These are phyloP conservation scores for Cyprinella venusta DNA, from an alignment of 2,797 vertebrate genomes.

Conservation along the genomic window DNA sequence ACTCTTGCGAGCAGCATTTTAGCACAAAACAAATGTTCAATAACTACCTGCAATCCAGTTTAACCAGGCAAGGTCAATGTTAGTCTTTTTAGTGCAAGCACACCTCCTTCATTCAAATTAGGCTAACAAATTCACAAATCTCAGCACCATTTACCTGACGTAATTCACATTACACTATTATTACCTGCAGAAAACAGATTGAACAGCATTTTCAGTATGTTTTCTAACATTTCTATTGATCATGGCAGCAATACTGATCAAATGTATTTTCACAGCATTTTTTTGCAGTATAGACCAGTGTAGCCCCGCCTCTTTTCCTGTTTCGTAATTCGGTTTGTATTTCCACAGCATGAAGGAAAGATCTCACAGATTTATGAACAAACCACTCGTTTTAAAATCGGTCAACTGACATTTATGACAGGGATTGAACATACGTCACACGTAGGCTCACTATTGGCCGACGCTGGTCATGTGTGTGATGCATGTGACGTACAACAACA, in stretches of 20 bases:
- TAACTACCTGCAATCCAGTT: not conserved
- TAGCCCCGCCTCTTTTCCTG: not conserved
- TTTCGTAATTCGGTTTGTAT: not conserved
- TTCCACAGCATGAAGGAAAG: not conserved
- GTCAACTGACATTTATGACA: not conserved
- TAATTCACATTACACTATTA: not conserved
- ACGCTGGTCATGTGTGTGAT: too few relatives aligned
- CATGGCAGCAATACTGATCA: not conserved
- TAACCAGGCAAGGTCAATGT: not conserved
- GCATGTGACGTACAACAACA: too few relatives aligned
- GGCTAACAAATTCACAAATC: not conserved
- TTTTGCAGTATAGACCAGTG: not conserved
- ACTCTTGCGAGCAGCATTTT: not conserved
- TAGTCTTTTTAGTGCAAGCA: not conserved
- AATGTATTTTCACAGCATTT: not conserved
- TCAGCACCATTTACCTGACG: conserved; percentile 1
- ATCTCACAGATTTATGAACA: not conserved
- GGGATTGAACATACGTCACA: too few relatives aligned
- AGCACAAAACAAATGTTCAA: not conserved
- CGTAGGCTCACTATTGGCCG: too few relatives aligned
- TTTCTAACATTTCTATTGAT: not conserved
- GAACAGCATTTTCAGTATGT: not conserved
- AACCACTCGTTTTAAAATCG: not conserved
- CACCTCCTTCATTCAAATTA: not conserved
- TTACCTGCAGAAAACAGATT: not conserved